Evolutionary conservation across 2,113 vertebrate species (phyloP).

Genomic region (Aleadryas rufinucha): DNA sequence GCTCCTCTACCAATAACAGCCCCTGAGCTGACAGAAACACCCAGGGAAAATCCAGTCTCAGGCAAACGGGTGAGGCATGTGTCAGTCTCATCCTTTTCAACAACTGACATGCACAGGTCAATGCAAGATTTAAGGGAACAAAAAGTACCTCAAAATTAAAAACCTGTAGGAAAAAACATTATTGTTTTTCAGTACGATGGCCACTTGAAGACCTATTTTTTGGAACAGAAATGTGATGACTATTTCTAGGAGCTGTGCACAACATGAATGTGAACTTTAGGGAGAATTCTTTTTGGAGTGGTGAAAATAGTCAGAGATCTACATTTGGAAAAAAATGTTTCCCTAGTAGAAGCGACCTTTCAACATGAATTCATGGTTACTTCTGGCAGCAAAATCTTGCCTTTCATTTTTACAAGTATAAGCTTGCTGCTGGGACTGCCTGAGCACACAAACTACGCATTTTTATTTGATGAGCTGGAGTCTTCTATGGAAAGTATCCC

Average conservation of each 20-base stretch:
- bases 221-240: background rate
- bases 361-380: background rate
- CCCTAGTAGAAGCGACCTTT: background rate
- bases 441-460: background rate
- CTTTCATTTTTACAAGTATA: background rate
- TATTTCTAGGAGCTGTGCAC: background rate
- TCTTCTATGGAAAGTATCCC: background rate
- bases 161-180: background rate
- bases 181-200: background rate
- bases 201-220: background rate
- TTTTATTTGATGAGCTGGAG: background rate
- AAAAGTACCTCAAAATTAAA: background rate
- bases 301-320: background rate
- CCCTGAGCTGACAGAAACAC: background rate
- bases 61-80: accelerated
- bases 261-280: background rate
- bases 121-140: background rate
- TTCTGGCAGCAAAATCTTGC: background rate
- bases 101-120: background rate
- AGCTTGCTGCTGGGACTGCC: background rate
- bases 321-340: slow-evolving; percentile 17
- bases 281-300: background rate
- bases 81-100: background rate
- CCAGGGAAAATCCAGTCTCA: background rate
- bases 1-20: background rate